Conservation (phyloP, 2,113 vertebrate species). For the Cyprinus carpio region DNA sequence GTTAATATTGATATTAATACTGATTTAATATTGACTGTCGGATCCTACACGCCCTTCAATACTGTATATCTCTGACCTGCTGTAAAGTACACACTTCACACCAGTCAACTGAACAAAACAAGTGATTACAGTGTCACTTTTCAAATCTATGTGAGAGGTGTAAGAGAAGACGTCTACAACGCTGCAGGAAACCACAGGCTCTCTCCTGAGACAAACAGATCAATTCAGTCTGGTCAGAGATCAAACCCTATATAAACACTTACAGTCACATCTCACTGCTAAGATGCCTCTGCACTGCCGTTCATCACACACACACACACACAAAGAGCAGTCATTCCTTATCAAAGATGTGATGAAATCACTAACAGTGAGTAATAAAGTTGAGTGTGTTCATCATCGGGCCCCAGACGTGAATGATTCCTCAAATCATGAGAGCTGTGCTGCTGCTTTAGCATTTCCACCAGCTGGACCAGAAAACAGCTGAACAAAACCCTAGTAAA, state of each 20-base stretch:
- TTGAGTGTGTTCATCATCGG: neutral
- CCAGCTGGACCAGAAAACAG: neutral
- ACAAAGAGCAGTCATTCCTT: neutral
- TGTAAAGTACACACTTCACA: conserved; percentile 4
- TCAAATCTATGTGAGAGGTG: conserved; percentile 9
- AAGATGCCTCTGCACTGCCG: too few species aligned
- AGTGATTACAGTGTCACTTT: neutral
- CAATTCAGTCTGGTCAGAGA: conserved; percentile 38
- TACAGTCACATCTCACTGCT: conserved; percentile 6
- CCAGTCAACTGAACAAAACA: neutral
- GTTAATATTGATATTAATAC: too few species aligned
- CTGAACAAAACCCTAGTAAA: neutral
- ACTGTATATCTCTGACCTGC: neutral
- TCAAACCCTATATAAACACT: conserved; percentile 4
- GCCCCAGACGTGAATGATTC: neutral
- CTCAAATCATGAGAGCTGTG: neutral
- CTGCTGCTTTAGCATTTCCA: neutral
- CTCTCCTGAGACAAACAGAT: conserved; percentile 32
- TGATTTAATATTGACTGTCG: too few species aligned
- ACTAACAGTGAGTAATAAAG: neutral
- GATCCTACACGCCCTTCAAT: neutral
- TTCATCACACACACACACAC: neutral
- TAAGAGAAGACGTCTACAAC: conserved; percentile 19
- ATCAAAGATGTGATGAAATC: conserved; percentile 2
- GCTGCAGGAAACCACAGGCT: conserved; percentile 34